These are phyloP conservation scores for Pipistrellus kuhlii DNA, from an alignment of 2,797 vertebrate species.

Conservation along the genomic window DNA sequence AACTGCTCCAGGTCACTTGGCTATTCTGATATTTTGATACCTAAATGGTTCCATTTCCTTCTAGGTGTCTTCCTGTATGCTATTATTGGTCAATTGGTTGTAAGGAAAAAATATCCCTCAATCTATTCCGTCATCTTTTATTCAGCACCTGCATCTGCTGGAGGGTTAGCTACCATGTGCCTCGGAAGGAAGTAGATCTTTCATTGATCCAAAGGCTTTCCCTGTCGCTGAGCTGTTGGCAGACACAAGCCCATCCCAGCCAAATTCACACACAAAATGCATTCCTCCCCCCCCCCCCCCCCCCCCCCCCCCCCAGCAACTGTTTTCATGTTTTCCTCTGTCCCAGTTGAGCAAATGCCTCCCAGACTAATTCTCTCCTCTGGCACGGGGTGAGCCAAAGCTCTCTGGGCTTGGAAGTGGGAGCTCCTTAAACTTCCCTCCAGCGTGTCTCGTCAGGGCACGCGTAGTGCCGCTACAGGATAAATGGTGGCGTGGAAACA, in stretches of 20 bases:
- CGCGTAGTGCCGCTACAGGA: conserved; percentile 64
- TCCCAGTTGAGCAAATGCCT: conserved; percentile 58
- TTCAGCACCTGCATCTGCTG: neutral
- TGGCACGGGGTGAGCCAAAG: neutral
- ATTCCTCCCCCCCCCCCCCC: conserved; percentile 43
- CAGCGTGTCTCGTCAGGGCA: conserved; percentile 54
- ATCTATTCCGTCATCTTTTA: neutral
- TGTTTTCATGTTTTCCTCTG: conserved; percentile 65
- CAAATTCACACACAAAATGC: neutral
- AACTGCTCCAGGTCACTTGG: neutral
- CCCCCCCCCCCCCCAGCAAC: neutral
- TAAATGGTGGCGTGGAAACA: conserved; percentile 77
- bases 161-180: neutral
- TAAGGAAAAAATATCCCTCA: neutral
- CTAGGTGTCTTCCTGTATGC: neutral
- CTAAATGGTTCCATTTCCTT: neutral
- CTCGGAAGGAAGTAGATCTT: neutral
- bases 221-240: conserved; percentile 36
- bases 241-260: neutral
- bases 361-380: conserved; percentile 7
- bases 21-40: neutral
- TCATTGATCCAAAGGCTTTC: conserved; percentile 32
- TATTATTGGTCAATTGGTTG: neutral
- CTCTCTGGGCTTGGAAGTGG: neutral
- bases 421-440: conserved; percentile 44